Base-by-base conservation (phyloP, 2,888 invertebrate genomes). In the Lordiphosa fenestrarum region DNA sequence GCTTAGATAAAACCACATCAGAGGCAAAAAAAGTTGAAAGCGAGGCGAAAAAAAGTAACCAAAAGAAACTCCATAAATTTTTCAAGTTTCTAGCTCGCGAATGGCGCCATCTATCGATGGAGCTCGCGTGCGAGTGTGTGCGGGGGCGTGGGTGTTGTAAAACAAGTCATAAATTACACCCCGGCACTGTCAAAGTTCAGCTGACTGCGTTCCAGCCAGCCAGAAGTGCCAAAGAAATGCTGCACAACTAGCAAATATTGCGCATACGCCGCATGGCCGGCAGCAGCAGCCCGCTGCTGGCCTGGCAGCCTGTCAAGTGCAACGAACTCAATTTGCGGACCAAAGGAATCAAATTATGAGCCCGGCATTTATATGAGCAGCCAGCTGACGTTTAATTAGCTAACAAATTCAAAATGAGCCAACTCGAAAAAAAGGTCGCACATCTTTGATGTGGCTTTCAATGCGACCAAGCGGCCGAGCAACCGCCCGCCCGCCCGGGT, bases 201-300 rank as follows among this genome's bases (percentile, higher is more conserved):
- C 83, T 82, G 78, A 69, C 77, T 82, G 63, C 63, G 66, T 66
- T 63, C 66, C 50, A 66, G 52, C 63, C 61, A 78, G 62, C 71
- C 82, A 30, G 30, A 84, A 84, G 65, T 84, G 82, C 84, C 76
- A 84, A 75, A 78, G 73, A 75, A 84, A 78, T 81, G 85, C 76
- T 82, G 78, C 83, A 83, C 73, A 84, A 67, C 85, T 73, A 84
- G 76, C 85, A 83, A 84, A 77, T 84, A 76, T 76, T 84, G 76
- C 82, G 84, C 82, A 81, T 84, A 70, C 76, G 76, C 77, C 77
- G 81, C 77, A 58, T 75, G 44, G 73, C 54, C 57, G 41, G 65
- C 58, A 60, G 77, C 81, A 69, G 56, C 59, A 44, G 62, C 77
- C 67, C 53, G 33, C 67, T 50, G 33, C 33, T 53, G 9, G 10